Percentiles rank a stretch among this genome's conserved stretches.
Evolutionary conservation across 1,140 invertebrate genomes (phyloP).

Genomic region (Ctenoplectra terminalis): DNA sequence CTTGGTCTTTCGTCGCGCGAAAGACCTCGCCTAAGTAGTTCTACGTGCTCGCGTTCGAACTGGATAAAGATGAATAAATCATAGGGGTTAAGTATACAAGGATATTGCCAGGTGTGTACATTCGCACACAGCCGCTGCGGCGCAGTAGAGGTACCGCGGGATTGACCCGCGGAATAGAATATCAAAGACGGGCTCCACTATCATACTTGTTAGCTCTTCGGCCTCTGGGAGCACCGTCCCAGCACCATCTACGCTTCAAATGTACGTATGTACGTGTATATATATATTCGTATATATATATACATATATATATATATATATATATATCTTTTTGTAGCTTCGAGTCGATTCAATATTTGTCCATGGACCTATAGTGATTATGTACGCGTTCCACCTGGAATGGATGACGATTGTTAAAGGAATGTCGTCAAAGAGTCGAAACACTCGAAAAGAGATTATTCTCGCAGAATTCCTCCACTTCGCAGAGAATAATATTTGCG

Average conservation of each 20-base stretch:
- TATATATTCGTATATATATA: neutral
- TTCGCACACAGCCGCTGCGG: too few relatives aligned
- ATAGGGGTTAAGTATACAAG: conserved; percentile 12
- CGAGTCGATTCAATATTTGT: neutral
- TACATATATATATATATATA: neutral
- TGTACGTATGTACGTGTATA: neutral
- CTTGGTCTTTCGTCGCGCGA: neutral
- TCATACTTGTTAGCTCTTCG: neutral
- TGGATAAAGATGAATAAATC: conserved; percentile 42
- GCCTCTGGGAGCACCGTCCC: neutral
- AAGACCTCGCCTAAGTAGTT: neutral
- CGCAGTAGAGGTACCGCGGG: neutral
- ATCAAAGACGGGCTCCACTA: neutral
- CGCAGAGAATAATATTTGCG: conserved; percentile 17
- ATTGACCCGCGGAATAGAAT: neutral
- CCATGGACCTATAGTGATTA: neutral
- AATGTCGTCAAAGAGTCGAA: neutral
- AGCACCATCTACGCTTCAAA: neutral
- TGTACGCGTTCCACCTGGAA: neutral
- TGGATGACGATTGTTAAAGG: neutral
- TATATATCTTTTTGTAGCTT: neutral
- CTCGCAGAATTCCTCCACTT: neutral
- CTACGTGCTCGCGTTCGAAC: neutral
- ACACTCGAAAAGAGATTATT: conserved; percentile 1
- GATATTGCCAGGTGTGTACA: neutral